Conservation (phyloP, 1,140 invertebrate species). For the Sitobion miscanthi region DNA sequence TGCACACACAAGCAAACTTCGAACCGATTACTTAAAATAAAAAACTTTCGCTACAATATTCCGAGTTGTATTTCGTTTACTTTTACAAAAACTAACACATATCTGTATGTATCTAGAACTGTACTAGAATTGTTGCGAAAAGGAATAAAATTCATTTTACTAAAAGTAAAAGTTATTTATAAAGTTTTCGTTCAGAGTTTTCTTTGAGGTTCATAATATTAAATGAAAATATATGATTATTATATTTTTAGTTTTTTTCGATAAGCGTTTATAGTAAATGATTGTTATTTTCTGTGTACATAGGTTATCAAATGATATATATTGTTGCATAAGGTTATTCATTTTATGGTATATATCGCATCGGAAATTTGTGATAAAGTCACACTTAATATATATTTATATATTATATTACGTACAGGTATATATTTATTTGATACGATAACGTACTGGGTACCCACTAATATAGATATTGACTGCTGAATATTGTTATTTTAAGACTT, state of each 20-base stretch:
- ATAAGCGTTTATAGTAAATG: background rate
- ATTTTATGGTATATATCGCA: too few relatives aligned
- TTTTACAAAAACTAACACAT: background rate
- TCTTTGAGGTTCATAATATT: background rate
- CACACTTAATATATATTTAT: too few relatives aligned
- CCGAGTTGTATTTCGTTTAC: constrained; percentile 18
- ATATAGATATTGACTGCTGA: too few relatives aligned
- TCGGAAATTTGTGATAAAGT: too few relatives aligned
- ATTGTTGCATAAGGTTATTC: background rate
- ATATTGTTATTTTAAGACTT: too few relatives aligned
- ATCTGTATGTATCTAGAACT: constrained; percentile 14
- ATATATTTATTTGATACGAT: too few relatives aligned
- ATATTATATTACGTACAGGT: too few relatives aligned
- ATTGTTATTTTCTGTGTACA: background rate
- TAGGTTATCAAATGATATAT: background rate
- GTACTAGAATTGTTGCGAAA: background rate
- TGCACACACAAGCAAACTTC: constrained; percentile 6
- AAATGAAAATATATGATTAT: background rate
- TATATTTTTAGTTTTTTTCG: background rate
- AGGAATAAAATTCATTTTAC: constrained; percentile 12
- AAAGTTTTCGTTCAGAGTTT: background rate
- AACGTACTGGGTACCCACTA: too few relatives aligned
- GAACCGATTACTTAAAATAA: constrained; percentile 6
- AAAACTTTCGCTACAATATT: background rate
- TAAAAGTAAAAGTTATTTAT: constrained; percentile 14